Base-by-base conservation (phyloP, 1,140 invertebrate species). In the Zaprionus nigranus region DNA sequence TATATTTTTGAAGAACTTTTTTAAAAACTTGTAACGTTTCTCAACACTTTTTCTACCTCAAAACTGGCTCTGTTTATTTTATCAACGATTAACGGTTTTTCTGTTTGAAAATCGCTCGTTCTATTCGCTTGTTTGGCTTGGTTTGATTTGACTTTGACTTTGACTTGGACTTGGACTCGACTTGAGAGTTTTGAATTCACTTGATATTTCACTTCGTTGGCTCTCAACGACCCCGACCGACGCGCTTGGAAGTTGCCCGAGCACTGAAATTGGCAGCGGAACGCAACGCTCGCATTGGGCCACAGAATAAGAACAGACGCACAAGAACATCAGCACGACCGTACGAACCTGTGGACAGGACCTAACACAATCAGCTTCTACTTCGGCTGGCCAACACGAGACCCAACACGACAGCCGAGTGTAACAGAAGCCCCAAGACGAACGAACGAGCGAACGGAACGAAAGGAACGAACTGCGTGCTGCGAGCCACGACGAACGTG, bases 231-330 rank as follows among this genome's bases (percentile, higher is more conserved):
- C 34, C 17, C n/a, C 40, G n/a, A 74, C 68, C 86, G 87, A 90
- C 86, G 86, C 86, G 87, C 83, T 91, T 70, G 79, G 79, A 90
- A 81, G 86, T 90, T 90, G 86, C 74, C 87, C 86, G 86, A 90
- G 86, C 87, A 90, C 86, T 90, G 82, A 90, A 86, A 63, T 73
- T 82, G 73, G 54, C 70, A 62, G 60, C 74, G 70, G 62, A 73
- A 77, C 76, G 82, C 85, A 62, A 62, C 49, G 60, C 61, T 84
- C 81, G 84, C 84, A 88, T 88, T 90, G 85, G 84, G 72, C 72
- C 71, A 72, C 36, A 58, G 40, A 67, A 64, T 40, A 66, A 46
- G 61, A 64, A 57, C 58, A 60, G 65, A 51, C 11, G 46, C 28
- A 66, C 43, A 57, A 56, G 63, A 28, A 66, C 65, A 67, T 38